A percentile compares a stretch with the other conserved stretches of the same genome.
These are phyloP conservation scores for Arothron firmamentum DNA, from an alignment of 2,113 vertebrate species.

Conservation along the genomic window DNA sequence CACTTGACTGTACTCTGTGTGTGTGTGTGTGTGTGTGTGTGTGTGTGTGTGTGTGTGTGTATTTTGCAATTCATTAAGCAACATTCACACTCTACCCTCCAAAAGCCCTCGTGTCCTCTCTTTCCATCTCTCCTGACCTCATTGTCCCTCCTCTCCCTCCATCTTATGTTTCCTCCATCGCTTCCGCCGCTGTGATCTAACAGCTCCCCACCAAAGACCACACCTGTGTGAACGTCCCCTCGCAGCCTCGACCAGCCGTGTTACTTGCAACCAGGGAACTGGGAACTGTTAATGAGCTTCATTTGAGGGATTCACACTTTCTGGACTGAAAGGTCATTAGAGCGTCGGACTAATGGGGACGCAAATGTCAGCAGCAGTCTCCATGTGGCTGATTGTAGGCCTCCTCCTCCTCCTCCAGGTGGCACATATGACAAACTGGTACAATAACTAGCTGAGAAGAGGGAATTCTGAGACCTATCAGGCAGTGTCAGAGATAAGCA, in stretches of 20 bases:
- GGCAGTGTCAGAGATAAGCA: constrained; percentile 1
- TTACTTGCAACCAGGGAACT: background rate
- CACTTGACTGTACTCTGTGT: background rate
- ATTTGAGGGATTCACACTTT: constrained; percentile 22
- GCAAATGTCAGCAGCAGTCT: constrained; percentile 30
- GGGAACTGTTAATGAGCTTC: constrained; percentile 18
- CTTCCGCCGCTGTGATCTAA: background rate
- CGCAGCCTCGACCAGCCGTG: background rate
- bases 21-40: too few relatives aligned
- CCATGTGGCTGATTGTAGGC: background rate
- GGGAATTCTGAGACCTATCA: background rate
- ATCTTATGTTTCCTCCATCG: background rate
- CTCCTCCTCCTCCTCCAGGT: constrained; percentile 5
- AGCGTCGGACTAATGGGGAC: constrained; percentile 34
- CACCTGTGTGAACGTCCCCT: background rate
- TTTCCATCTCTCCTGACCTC: constrained; percentile 8
- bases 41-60: constrained; percentile 9
- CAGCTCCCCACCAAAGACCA: background rate
- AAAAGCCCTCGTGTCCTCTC: constrained; percentile 6
- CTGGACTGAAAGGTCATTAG: constrained; percentile 5
- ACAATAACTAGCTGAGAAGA: constrained; percentile 13
- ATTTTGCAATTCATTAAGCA: constrained; percentile 35
- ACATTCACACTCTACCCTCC: constrained; percentile 43
- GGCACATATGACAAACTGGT: constrained; percentile 14
- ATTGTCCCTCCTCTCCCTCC: constrained; percentile 11